phyloP scores from a whole-genome alignment of 2,113 vertebrate species.

The Condylura cristata region DNA sequence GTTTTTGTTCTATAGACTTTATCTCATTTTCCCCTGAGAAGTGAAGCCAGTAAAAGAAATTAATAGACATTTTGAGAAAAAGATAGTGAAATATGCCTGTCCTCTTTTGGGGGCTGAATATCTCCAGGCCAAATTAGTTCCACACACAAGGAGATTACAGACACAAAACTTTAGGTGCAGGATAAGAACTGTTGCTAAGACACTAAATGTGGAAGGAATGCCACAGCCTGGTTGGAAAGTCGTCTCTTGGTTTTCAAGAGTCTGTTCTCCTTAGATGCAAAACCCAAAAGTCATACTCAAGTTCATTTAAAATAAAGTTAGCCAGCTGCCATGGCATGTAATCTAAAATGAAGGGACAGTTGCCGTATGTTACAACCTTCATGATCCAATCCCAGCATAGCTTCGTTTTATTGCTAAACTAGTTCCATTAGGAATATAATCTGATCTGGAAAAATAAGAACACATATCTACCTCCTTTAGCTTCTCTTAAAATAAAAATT shows the following conservation, averaged over 20 bases:
- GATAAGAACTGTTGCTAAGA: neutral
- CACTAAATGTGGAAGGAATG: neutral
- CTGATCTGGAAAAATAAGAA: constrained; percentile 12
- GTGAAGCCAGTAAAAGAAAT: neutral
- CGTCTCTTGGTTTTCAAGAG: neutral
- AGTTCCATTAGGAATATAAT: neutral
- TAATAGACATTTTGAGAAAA: neutral
- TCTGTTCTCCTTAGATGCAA: neutral
- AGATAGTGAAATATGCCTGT: neutral
- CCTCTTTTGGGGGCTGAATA: neutral
- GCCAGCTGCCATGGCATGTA: neutral
- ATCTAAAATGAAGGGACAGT: neutral
- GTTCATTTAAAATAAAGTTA: neutral
- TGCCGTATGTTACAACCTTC: neutral
- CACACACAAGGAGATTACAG: neutral
- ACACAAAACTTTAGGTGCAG: neutral
- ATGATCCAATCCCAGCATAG: neutral
- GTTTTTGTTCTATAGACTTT: neutral
- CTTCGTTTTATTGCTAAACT: constrained; percentile 28
- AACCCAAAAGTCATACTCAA: neutral
- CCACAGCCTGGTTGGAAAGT: neutral
- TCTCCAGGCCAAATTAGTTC: neutral
- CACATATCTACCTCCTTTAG: neutral
- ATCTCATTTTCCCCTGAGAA: neutral
- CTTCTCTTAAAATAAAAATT: constrained; percentile 22